phyloP scores from a whole-genome alignment of 2,888 invertebrate species.

The Charanyca ferruginea region DNA sequence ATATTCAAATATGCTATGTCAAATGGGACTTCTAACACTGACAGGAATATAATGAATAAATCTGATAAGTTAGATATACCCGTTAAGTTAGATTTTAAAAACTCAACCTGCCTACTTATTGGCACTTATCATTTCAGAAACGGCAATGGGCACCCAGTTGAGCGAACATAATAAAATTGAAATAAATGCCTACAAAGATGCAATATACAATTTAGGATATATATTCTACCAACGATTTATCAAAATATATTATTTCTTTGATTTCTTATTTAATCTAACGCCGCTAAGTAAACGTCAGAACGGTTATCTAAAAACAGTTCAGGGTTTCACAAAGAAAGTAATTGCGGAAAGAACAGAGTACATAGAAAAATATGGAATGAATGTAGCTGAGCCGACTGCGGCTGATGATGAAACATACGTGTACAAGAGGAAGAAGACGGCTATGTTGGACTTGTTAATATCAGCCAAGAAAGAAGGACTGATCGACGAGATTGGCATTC shows the following conservation, averaged over 20 bases:
- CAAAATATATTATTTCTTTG: slow-evolving; percentile 91
- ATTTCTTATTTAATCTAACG: slow-evolving; percentile 88
- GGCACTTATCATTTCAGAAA: slow-evolving; percentile 83
- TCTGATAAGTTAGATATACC: too few species aligned
- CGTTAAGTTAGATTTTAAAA: too few species aligned
- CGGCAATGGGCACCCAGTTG: slow-evolving; percentile 93
- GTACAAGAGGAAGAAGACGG: slow-evolving; percentile 85
- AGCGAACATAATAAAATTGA: slow-evolving; percentile 77
- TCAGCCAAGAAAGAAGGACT: slow-evolving; percentile 85
- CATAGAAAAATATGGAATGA: slow-evolving; percentile 59
- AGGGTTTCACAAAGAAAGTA: slow-evolving; percentile 83
- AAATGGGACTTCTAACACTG: too few species aligned
- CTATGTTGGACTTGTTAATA: slow-evolving; percentile 90
- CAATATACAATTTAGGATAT: slow-evolving; percentile 86
- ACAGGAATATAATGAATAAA: too few species aligned
- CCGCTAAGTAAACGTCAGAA: slow-evolving; percentile 86
- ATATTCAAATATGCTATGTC: too few species aligned
- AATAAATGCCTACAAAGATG: slow-evolving; percentile 89
- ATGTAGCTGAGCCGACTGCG: slow-evolving; percentile 44
- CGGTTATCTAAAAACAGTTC: slow-evolving; percentile 76
- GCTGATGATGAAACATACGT: slow-evolving; percentile 65
- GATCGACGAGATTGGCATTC: slow-evolving; percentile 89
- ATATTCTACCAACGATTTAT: slow-evolving; percentile 79
- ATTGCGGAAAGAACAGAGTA: slow-evolving; percentile 74
- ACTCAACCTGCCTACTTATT: not conserved